These are phyloP conservation scores for Drosophila recens DNA, from an alignment of 2,888 invertebrate genomes.

Conservation along the genomic window DNA sequence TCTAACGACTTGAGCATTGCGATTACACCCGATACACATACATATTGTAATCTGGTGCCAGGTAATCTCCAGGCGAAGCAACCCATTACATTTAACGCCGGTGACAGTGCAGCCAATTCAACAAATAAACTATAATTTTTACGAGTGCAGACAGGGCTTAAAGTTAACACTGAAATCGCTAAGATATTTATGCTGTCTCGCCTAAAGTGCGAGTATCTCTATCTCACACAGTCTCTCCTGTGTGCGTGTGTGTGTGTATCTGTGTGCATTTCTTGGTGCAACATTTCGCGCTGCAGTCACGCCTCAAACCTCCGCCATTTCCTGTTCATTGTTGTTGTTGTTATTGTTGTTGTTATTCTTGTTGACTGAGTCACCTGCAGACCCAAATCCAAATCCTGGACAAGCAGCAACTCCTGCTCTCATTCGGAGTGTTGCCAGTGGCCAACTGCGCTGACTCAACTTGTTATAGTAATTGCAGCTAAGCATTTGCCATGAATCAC, in stretches of 20 bases:
- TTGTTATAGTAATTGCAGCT: constrained; percentile 29
- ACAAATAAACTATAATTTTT: constrained; percentile 72
- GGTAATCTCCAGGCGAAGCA: constrained; percentile 58
- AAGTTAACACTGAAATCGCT: constrained; percentile 47
- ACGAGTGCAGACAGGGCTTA: constrained; percentile 58
- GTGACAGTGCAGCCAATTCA: constrained; percentile 48
- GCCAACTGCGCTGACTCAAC: constrained; percentile 36
- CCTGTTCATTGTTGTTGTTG: constrained; percentile 62
- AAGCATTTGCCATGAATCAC: constrained; percentile 30
- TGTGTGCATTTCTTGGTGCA: constrained; percentile 53
- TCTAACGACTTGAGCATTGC: constrained; percentile 63
- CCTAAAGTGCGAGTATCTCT: constrained; percentile 9
- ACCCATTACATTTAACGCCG: constrained; percentile 62
- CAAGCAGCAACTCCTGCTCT: constrained; percentile 2
- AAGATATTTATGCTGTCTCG: constrained; percentile 51
- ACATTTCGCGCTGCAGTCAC: constrained; percentile 68
- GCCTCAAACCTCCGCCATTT: constrained; percentile 47
- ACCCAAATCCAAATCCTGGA: constrained; percentile 31
- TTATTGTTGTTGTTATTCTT: neutral
- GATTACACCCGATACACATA: constrained; percentile 31
- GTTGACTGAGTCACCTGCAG: constrained; percentile 64
- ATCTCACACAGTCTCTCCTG: constrained; percentile 6
- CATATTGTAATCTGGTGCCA: constrained; percentile 72
- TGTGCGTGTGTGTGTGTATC: constrained; percentile 21
- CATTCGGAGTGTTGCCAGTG: constrained; percentile 4